Percentiles rank a stretch among this genome's conserved stretches.
Conservation (phyloP, 2,797 vertebrate genomes). For the Sebastes nivosus region DNA sequence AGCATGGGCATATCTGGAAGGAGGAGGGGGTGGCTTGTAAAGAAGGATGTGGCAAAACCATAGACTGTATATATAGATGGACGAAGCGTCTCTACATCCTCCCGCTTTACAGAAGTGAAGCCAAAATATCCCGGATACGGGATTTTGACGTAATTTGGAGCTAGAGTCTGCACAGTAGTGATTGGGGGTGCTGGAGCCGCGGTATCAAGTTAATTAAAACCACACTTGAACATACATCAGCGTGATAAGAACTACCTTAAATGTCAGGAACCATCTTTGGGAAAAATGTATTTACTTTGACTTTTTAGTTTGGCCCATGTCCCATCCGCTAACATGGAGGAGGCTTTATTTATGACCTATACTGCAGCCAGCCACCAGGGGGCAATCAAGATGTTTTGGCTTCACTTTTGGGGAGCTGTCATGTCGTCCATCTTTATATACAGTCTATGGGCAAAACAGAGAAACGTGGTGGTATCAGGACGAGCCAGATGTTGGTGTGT, state of each 20-base stretch:
- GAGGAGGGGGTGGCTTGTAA: not conserved
- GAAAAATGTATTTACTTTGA: no score
- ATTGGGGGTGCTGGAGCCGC: no score
- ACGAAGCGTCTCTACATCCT: not conserved
- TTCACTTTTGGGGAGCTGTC: not conserved
- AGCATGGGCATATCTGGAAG: not conserved
- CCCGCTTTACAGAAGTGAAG: not conserved
- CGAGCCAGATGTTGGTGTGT: not conserved
- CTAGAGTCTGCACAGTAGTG: no score
- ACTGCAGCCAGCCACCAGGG: not conserved
- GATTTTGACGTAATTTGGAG: no score
- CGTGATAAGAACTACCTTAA: no score
- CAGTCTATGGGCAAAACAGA: not conserved
- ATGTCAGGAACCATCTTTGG: no score
- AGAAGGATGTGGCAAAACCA: not conserved
- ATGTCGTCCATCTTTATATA: not conserved
- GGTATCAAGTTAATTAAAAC: no score
- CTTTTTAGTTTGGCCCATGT: no score
- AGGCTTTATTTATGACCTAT: fast-evolving
- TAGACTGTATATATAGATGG: no score
- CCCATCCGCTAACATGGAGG: no score
- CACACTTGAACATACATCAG: no score
- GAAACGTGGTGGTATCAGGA: not conserved
- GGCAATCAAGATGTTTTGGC: not conserved
- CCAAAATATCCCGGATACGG: not conserved